phyloP scores from a whole-genome alignment of 2,797 vertebrate genomes.

The Pelodytes ibericus region DNA sequence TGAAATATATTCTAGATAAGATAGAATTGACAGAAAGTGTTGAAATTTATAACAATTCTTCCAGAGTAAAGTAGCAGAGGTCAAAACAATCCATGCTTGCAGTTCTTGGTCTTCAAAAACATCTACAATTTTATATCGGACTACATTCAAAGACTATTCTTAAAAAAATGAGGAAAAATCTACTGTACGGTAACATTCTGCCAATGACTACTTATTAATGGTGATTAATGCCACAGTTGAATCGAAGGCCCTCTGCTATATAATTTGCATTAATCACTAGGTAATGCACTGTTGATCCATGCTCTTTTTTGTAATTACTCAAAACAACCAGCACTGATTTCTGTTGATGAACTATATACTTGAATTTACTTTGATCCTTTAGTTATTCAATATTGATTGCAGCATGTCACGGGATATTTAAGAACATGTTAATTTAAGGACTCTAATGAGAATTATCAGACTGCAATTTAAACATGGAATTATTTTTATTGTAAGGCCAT shows the following conservation, averaged over 20 bases:
- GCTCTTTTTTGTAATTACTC: conserved; percentile 51
- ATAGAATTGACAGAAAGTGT: background rate
- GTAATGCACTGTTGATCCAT: conserved; percentile 41
- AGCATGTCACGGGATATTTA: background rate
- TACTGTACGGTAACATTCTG: conserved; percentile 27
- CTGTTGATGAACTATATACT: conserved; percentile 32
- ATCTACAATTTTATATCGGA: background rate
- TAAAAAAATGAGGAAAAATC: background rate
- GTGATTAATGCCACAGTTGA: conserved; percentile 37
- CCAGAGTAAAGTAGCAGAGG: background rate
- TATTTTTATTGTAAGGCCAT: background rate
- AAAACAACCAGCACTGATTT: conserved; percentile 48
- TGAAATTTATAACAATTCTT: background rate
- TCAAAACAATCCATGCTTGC: background rate
- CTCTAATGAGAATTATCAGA: background rate
- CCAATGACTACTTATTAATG: conserved; percentile 33
- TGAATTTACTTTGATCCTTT: conserved; percentile 37
- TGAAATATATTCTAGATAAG: background rate
- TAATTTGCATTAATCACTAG: conserved; percentile 46
- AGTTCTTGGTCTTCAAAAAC: background rate
- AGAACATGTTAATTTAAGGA: background rate
- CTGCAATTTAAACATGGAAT: background rate
- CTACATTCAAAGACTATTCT: background rate
- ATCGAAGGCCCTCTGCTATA: conserved; percentile 3
- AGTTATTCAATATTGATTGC: conserved; percentile 28